These are phyloP conservation scores for Xenops minutus DNA, from an alignment of 2,797 vertebrate genomes.

Conservation along the genomic window DNA sequence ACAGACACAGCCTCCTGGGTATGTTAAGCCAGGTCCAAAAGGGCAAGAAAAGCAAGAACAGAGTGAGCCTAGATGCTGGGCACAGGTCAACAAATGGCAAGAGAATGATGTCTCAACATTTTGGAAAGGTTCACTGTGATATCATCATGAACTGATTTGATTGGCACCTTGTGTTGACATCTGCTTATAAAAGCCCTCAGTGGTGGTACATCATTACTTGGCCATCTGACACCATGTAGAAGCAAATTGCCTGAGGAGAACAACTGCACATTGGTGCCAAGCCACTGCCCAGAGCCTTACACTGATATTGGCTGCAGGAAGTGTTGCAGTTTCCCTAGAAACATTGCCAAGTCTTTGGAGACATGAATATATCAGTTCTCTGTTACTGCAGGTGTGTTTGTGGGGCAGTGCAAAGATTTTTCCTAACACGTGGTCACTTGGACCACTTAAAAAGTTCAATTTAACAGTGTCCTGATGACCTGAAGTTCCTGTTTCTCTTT, in stretches of 20 bases:
- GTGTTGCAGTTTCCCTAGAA: background rate
- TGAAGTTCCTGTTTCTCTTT: background rate
- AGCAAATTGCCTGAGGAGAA: background rate
- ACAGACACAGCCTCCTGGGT: background rate
- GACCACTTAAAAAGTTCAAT: background rate
- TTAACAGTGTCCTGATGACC: background rate
- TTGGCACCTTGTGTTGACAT: background rate
- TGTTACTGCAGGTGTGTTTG: background rate
- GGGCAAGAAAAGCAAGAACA: background rate
- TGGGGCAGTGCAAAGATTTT: background rate
- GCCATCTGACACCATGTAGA: background rate
- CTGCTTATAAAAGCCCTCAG: background rate
- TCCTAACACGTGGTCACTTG: background rate
- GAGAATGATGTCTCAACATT: background rate
- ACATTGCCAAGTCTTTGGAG: rapidly evolving
- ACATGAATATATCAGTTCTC: background rate
- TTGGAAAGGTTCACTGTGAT: background rate
- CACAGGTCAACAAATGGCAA: background rate
- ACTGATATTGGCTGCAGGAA: background rate
- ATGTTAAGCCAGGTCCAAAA: background rate
- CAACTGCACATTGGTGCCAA: background rate
- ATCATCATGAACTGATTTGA: background rate
- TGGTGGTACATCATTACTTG: background rate
- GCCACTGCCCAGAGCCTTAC: background rate
- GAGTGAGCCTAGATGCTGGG: background rate